A percentile compares a stretch with the other conserved stretches of the same genome.
Evolutionary conservation across 2,888 invertebrate genomes (phyloP).

Genomic region (Dicranocentrus wangi): DNA sequence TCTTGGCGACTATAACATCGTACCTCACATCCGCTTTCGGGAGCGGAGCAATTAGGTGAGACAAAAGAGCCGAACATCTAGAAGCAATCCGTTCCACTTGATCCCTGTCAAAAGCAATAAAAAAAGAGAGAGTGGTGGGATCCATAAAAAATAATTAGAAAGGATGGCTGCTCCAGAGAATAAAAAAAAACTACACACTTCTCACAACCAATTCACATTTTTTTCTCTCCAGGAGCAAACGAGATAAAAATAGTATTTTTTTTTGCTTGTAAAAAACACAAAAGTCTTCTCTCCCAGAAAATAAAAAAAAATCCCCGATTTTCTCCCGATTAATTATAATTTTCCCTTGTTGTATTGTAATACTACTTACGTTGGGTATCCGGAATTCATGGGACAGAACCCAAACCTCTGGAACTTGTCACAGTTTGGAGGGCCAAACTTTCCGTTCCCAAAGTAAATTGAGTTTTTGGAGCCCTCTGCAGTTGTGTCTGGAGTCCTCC

Average conservation of each 20-base stretch:
- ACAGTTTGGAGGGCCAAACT: conserved; percentile 68
- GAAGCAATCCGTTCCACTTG: conserved; percentile 70
- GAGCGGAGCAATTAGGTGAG: conserved; percentile 72
- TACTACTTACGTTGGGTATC: conserved; percentile 71
- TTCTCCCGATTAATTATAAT: no score
- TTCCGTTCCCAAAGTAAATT: conserved; percentile 53
- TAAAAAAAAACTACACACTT: neutral
- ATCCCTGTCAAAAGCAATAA: conserved; percentile 60
- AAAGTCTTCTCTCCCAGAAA: no score
- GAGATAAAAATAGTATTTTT: neutral
- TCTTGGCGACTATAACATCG: conserved; percentile 54
- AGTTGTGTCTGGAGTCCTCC: conserved; percentile 55
- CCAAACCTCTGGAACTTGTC: conserved; percentile 72
- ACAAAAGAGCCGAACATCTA: conserved; percentile 70
- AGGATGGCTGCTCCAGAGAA: neutral
- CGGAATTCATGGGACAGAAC: conserved; percentile 71
- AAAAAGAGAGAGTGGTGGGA: conserved; percentile 37
- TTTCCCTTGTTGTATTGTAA: neutral
- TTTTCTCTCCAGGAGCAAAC: conserved; percentile 4
- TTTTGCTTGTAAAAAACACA: conserved; percentile 3
- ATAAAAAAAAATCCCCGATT: neutral
- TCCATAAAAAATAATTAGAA: conserved; percentile 53
- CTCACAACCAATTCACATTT: neutral
- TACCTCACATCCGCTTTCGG: conserved; percentile 71
- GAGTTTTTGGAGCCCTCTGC: neutral